Percentiles rank a stretch among this genome's conserved stretches.
phyloP scores from a whole-genome alignment of 1,140 invertebrate genomes.

The Calephelis virginiensis region DNA sequence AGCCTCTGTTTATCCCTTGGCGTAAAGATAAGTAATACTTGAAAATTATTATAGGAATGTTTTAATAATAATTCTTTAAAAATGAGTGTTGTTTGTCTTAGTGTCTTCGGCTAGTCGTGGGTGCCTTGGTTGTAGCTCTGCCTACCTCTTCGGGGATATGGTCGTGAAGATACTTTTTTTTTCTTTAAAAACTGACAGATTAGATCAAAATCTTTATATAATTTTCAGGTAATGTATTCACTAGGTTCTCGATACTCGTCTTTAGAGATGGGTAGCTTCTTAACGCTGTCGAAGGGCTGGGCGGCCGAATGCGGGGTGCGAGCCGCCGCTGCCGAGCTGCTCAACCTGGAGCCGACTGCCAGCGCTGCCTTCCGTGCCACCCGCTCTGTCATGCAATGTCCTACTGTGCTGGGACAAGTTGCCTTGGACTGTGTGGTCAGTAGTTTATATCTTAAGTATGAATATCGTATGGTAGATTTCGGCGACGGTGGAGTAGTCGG shows the following conservation, averaged over 20 bases:
- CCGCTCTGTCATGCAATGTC: slow-evolving; percentile 95
- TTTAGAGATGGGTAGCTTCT: slow-evolving; percentile 95
- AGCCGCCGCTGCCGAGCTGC: slow-evolving; percentile 94
- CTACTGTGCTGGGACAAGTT: slow-evolving; percentile 94
- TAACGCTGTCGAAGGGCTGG: slow-evolving; percentile 96
- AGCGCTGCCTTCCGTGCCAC: slow-evolving; percentile 90
- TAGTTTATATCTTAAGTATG: slow-evolving; percentile 3
- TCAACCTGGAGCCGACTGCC: slow-evolving; percentile 92
- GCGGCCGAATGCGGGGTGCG: slow-evolving; percentile 95
- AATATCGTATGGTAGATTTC: background rate
- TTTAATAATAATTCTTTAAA: too few relatives aligned
- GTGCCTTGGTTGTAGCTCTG: too few relatives aligned
- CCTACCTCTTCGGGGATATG: too few relatives aligned
- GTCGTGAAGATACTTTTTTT: too few relatives aligned
- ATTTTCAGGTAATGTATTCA: slow-evolving; percentile 84
- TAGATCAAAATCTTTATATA: background rate
- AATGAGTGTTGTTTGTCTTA: too few relatives aligned
- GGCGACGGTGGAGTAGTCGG: too few relatives aligned
- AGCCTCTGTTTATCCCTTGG: too few relatives aligned
- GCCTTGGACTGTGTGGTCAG: slow-evolving; percentile 82
- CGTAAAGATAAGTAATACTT: too few relatives aligned
- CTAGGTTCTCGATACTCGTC: slow-evolving; percentile 91
- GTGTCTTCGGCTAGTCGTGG: too few relatives aligned
- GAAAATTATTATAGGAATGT: too few relatives aligned
- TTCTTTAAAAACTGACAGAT: too few relatives aligned